These are phyloP conservation scores for Abrostola triplasia DNA, from an alignment of 2,888 invertebrate genomes.

Conservation along the genomic window DNA sequence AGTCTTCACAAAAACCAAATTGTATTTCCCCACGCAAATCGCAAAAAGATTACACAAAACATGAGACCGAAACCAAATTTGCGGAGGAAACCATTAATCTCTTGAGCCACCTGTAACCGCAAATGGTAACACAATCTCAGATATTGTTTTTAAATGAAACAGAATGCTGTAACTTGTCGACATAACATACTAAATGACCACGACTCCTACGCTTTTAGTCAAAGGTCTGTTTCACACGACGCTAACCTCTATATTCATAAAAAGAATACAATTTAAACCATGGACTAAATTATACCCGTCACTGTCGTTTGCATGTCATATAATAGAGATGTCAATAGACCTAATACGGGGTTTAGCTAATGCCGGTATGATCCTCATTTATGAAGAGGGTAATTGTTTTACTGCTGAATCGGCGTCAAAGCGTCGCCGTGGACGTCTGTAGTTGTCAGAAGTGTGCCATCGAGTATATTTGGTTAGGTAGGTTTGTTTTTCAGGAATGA, in stretches of 20 bases:
- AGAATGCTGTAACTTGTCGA: slow-evolving; percentile 29
- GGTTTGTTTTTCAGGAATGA: no score
- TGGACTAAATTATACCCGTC: no score
- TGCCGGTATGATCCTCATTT: no score
- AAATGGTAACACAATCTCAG: slow-evolving; percentile 33
- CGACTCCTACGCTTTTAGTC: slow-evolving; percentile 19
- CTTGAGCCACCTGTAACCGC: slow-evolving; percentile 35
- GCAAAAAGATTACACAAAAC: slow-evolving; percentile 18
- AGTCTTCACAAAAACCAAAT: neutral
- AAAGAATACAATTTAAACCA: no score
- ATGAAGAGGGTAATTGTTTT: no score
- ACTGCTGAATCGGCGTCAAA: neutral
- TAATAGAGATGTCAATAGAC: no score
- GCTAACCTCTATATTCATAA: no score
- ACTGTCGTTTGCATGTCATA: no score
- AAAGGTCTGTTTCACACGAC: slow-evolving; percentile 22
- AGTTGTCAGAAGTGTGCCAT: neutral
- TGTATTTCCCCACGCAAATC: slow-evolving; percentile 6
- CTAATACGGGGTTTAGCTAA: no score
- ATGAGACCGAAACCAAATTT: slow-evolving; percentile 29
- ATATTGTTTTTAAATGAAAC: slow-evolving; percentile 42
- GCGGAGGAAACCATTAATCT: slow-evolving; percentile 42
- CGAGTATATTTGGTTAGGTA: neutral
- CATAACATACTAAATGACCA: slow-evolving; percentile 27
- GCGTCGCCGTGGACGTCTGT: neutral